phyloP scores from a whole-genome alignment of 2,888 invertebrate species.

The Noctua janthina region DNA sequence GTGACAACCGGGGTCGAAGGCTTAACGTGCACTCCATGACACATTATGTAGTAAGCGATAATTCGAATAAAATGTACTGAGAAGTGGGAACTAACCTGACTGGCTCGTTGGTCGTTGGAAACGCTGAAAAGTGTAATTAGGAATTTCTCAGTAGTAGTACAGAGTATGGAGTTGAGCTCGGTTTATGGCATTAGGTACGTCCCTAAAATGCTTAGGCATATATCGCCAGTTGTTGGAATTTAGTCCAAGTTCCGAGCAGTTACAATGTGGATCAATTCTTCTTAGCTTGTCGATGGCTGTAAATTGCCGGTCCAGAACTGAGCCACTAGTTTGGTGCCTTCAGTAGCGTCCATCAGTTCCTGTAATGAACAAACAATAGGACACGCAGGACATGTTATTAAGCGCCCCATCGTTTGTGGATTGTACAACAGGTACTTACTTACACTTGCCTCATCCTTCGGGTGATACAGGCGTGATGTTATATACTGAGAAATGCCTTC shows the following conservation, averaged over 20 bases:
- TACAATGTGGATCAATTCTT: neutral
- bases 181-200: neutral
- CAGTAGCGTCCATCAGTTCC: too few relatives aligned
- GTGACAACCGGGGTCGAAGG: conserved; percentile 12
- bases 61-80: conserved; percentile 4
- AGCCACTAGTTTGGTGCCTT: too few relatives aligned
- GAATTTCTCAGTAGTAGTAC: neutral
- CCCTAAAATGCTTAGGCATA: neutral
- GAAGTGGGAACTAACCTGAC: neutral
- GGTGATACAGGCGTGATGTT: neutral
- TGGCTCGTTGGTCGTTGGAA: neutral
- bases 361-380: too few relatives aligned
- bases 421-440: neutral
- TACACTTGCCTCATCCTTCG: neutral
- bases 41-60: neutral
- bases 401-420: too few relatives aligned
- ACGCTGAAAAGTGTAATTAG: neutral
- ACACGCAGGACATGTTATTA: too few relatives aligned
- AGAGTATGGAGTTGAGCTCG: neutral
- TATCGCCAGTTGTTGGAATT: too few relatives aligned
- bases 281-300: too few relatives aligned
- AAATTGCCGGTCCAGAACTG: too few relatives aligned
- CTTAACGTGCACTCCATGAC: neutral
- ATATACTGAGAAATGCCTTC: neutral
- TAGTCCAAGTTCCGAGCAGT: neutral